Evolutionary conservation across 2,888 invertebrate genomes (phyloP), one percentile per base, ranked within the genome.

Genomic region (Drosophila trichaetosa): DNA sequence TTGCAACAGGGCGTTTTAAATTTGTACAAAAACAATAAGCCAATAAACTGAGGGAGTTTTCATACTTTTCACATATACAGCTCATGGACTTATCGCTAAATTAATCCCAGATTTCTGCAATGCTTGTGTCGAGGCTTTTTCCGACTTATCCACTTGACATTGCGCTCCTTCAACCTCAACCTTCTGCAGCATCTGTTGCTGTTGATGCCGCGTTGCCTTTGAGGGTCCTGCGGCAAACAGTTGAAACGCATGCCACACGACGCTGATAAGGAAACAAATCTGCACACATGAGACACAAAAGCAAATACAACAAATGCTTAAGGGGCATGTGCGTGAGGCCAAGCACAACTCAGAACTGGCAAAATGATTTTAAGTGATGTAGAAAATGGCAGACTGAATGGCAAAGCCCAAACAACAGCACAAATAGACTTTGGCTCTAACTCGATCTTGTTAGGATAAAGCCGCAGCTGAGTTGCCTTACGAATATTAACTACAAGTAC

Each of bases 341-440:
- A 80, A 86, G 69, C 59, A 60, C 56, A 74, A 69, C 80, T 86
- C 59, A 80, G 72, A 85, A 72, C 86, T 73, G 69, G 89, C 66
- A 78, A 86, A 88, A 83, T 88, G 73, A 83, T 83, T 83, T 83
- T 75, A 83, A 87, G 78, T 72, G 69, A 78, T 72, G 77, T 36
- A 58, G 66, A 65, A 77, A 83, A 72, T 73, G 69, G 53, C 70
- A 73, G 56, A 69, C 38, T 51, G 33, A 66, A 36, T 38, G 31
- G 24, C 34, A 40, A 34, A 57, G 49, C 66, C 54, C 49, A 42
- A 62, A 60, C 40, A 53, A 56, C 51, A 66, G 10, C 60, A 38
- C 31, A 57, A 42, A 42, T 34, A 53, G 51, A 24, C 57, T 59
- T 52, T 62, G 59, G 36, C 49, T 52, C 57, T 57, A 53, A 42